Evolutionary conservation across 2,888 invertebrate genomes (phyloP).

Genomic region (Microplitis manilae): DNA sequence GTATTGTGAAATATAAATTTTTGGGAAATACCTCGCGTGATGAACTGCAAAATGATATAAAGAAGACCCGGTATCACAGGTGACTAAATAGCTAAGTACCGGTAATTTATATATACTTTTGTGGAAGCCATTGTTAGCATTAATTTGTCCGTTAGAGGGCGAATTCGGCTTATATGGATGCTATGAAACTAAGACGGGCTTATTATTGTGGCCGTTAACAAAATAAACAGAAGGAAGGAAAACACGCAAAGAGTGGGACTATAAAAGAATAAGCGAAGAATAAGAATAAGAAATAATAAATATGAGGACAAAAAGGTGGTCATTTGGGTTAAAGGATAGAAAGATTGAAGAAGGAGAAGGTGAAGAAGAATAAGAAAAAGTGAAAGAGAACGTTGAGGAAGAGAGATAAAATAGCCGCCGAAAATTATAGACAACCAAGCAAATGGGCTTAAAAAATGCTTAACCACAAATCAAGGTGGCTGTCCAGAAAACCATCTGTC

Average conservation of each 20-base stretch:
- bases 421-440: constrained; percentile 63
- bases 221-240: constrained; percentile 53
- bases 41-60: constrained; percentile 22
- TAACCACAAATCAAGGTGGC: constrained; percentile 69
- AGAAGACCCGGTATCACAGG: constrained; percentile 38
- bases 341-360: constrained; percentile 29
- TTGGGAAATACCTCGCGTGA: constrained; percentile 25
- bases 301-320: constrained; percentile 15
- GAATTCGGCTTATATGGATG: background rate
- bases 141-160: constrained; percentile 6
- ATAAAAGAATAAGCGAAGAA: constrained; percentile 17
- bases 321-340: background rate
- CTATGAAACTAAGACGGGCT: constrained; percentile 43
- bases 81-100: constrained; percentile 39
- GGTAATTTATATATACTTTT: background rate
- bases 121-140: constrained; percentile 3
- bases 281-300: no score
- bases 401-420: constrained; percentile 41
- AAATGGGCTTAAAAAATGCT: constrained; percentile 69
- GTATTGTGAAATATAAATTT: background rate
- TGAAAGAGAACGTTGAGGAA: constrained; percentile 7
- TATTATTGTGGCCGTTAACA: constrained; percentile 69
- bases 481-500: constrained; percentile 58
- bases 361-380: constrained; percentile 7
- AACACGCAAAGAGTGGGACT: constrained; percentile 21